Evolutionary conservation across 2,888 invertebrate genomes (phyloP), one percentile per base, ranked within the genome.

Genomic region (Cylloceria caligata): DNA sequence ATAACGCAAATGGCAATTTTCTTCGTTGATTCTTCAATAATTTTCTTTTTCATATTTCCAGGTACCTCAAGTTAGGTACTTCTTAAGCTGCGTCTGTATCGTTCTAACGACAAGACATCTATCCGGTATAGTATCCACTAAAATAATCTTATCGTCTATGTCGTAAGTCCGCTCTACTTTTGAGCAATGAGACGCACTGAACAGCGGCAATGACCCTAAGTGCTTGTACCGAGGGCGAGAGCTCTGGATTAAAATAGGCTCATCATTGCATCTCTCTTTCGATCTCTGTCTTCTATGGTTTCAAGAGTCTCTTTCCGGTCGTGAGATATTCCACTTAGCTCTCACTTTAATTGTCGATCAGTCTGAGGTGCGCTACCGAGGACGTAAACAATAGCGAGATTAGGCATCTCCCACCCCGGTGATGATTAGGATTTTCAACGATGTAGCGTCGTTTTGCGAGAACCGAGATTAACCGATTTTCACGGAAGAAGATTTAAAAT

Each of bases 101-200:
- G 30, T 6, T 55, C 30, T 9, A n/a, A 30, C 30, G 16, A 57
- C 16, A 34, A 57, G n/a, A n/a, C 39, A 57, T 49, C 47, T 34
- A 47, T 75, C 65, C 57, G n/a, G n/a, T 55, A 45, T 52, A 49
- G 39, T 65, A 27, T 69, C 47, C 76, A 83, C 62, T 47, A 73
- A 39, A 75, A 34, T 76, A 83, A 86, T 83, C 78, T 84, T 72
- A 60, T 57, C 62, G 69, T 71, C 81, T 84, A 71, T 80, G 76
- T 55, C 74, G 16, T 62, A 86, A 86, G 86, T 86, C 87, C 88
- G 87, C 87, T 87, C 88, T 83, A 88, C 84, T 89, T 89, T 88
- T 78, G 80, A 80, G 86, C 85, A 89, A 89, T 85, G 85, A 80
- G 69, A 60, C 78, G 65, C 47, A 45, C 42, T 13, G 39, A 39